Base-by-base conservation (phyloP, 2,888 invertebrate genomes). In the Automeris io region DNA sequence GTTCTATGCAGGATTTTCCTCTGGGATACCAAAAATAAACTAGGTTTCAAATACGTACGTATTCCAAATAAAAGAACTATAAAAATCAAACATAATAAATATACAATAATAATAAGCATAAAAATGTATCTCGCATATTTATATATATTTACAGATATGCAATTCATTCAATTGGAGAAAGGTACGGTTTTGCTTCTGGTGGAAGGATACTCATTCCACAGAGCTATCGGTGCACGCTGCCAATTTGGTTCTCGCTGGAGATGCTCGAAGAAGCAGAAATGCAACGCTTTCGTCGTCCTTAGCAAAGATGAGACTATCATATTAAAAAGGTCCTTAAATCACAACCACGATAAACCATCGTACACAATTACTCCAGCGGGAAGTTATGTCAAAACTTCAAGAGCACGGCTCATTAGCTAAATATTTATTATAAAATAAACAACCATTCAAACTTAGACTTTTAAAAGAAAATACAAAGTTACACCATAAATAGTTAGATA, bases 121-220 rank as follows among this genome's bases (percentile, higher is more conserved):
- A n/a, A n/a, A n/a, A n/a, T n/a, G n/a, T n/a, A n/a, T n/a, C n/a
- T n/a, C n/a, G n/a, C 3, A 37, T 24, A 18, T 6, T 9, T 5
- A 34, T 33, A 2, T 16, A 29, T 33, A 1, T 12, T 47, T 46
- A 5, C 48, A 54, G 53, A 37, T 22, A 37, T 41, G 9, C 40
- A 44, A 31, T 51, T 49, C 36, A 54, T 59, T 25, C 45, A 41
- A 8, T 35, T 51, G 9, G 6, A 23, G 3, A 46, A 42, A 11
- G 57, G 56, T 3, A 46, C 42, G 5, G 41, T 40, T 1, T 36
- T 57, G 5, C 43, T 57, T 2, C 41, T 50, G 42, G 25, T 54
- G n/a, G 29, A 47, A 8, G 49, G 46, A 6, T 57, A 49, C 37
- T 52, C 51, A 5, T 56, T 49, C 31, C 44, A 50, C 26, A 53